Evolutionary conservation across 2,888 invertebrate genomes (phyloP), one percentile per base, ranked within the genome.

Genomic region (Nomada hirtipes): DNA sequence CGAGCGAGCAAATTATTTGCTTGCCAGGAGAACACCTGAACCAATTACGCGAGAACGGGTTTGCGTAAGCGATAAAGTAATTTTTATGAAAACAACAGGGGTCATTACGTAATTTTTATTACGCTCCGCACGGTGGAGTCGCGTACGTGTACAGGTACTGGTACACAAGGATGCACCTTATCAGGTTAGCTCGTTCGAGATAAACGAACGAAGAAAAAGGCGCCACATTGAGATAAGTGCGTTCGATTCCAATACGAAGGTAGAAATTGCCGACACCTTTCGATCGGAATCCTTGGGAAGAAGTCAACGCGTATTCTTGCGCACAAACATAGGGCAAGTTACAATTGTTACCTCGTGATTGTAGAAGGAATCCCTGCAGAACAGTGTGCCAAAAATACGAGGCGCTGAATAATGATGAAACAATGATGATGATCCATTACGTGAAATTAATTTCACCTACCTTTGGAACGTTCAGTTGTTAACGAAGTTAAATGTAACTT

Each of bases 81-180:
- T 65, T 64, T 79, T 65, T 60, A 50, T n/a, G 20, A 36, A 67
- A 79, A 79, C 52, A 65, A 67, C 59, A 29, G 29, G n/a, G 20
- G 26, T 18, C 26, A n/a, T 79, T 79, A 79, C 65, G 71, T 63
- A 80, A 78, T 47, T 36, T 57, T 79, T 53, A 50, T 67, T 79
- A 78, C 70, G 18, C 20, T 36, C 11, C 47, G 29, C 42, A 23
- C 47, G 60, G 50, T 59, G 47, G 55, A 50, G 36, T 55, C 15
- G 47, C 13, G 78, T 50, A 36, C 13, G 76, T 50, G 23, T 7
- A 65, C 60, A 23, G 52, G 44, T 50, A 71, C 36, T n/a, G 4
- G 26, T 18, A 57, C 67, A 73, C 20, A 42, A 63, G 23, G 81
- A 74, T 81, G 81, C 68, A 64, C 55, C 74, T 81, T 81, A 81